Percentiles rank a stretch among this genome's conserved stretches.
Conservation (phyloP, 92 coral and sea anemone genomes). For the Porites lobata region DNA sequence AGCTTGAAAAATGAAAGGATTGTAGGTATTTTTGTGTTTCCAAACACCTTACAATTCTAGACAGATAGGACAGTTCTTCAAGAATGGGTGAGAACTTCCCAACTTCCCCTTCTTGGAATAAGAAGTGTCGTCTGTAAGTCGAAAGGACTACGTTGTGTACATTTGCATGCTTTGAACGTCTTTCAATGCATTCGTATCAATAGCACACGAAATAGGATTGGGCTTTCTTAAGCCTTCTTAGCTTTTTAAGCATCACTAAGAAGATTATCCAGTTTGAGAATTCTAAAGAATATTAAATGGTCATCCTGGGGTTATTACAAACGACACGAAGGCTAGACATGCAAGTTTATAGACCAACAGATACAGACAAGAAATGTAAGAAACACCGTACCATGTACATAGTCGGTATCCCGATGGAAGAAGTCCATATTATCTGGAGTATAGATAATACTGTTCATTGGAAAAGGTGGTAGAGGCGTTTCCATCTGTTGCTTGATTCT, state of each 20-base stretch:
- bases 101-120: too few species aligned
- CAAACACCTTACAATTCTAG: too few species aligned
- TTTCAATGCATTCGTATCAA: background rate
- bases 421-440: background rate
- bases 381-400: too few species aligned
- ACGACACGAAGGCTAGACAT: constrained; percentile 41
- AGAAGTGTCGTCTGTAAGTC: background rate
- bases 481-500: too few species aligned
- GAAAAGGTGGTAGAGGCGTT: too few species aligned
- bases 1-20: too few species aligned
- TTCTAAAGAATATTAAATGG: constrained; percentile 35
- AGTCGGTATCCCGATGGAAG: background rate
- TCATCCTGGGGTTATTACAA: background rate
- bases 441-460: background rate
- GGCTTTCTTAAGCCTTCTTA: constrained; percentile 29
- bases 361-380: background rate
- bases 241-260: constrained; percentile 32
- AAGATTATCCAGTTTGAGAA: constrained; percentile 47
- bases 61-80: background rate
- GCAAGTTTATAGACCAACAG: constrained; percentile 36
- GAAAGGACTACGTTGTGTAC: background rate
- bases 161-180: background rate
- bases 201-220: background rate
- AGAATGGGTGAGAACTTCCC: background rate
- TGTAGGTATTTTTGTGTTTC: background rate